Base-by-base conservation (phyloP, 2,888 invertebrate species). In the Polyploca ridens region DNA sequence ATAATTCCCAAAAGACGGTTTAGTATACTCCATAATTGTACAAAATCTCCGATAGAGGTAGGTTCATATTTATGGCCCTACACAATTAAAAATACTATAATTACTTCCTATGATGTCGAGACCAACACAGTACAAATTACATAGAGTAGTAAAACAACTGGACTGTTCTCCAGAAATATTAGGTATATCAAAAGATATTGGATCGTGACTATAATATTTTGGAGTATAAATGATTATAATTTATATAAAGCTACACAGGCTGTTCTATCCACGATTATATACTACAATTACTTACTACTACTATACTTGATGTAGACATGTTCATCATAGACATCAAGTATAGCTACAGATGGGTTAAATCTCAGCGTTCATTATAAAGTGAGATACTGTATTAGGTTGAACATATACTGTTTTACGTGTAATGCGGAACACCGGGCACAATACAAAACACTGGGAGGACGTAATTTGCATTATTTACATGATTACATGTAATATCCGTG, bases 401-500 rank as follows among this genome's bases (percentile, higher is more conserved):
- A 13, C 13, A 41, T 13, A 41, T 13, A 4, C 3, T 41, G 6
- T 4, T 1, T 13, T 19, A 54, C 10, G 27, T 41, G 63, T 58
- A 58, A 57, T 63, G 19, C 67, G 62, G 66, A 66, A 66, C 66
- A 27, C 7, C 19, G 10, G 54, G 54, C 19, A 54, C 54, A 67
- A 66, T 64, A 63, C 74, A 67, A 69, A 72, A 76, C 74, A 77
- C 74, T 72, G 62, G 54, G 74, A 73, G 71, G 77, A 79, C 69
- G 76, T 75, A 67, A 78, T 85, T 85, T 82, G 75, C 79, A 82
- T 84, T 76, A 81, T 76, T 70, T 64, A 68, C 33, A 63, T 69
- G 66, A 77, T 27, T 27, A 27, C 27, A 27, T 72, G 77, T 79
- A 77, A 83, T 82, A 86, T 84, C 84, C 86, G 87, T 90, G 91